Evolutionary conservation across 2,113 vertebrate genomes (phyloP).

Genomic region (Chaenogobius annularis): DNA sequence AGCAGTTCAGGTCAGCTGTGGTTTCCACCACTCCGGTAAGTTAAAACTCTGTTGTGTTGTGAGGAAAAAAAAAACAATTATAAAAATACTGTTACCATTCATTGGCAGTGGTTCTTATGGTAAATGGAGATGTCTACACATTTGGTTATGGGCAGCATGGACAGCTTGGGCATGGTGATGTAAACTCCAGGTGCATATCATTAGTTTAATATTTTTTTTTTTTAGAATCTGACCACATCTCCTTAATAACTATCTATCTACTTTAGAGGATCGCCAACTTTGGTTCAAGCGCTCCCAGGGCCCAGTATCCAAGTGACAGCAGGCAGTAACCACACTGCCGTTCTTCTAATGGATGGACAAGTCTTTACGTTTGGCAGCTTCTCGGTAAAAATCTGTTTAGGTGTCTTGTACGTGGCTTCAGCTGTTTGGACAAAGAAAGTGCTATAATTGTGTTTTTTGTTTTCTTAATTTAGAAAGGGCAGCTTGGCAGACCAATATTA

Average conservation of each 20-base stretch:
- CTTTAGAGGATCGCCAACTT: slow-evolving; percentile 89
- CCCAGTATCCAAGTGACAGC: slow-evolving; percentile 94
- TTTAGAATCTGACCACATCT: not conserved
- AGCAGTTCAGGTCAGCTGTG: slow-evolving; percentile 96
- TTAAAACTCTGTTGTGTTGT: slow-evolving; percentile 1
- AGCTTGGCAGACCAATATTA: slow-evolving; percentile 93
- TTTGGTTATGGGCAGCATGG: slow-evolving; percentile 98
- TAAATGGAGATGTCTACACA: slow-evolving; percentile 97
- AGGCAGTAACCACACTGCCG: slow-evolving; percentile 97
- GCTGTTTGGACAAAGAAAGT: not conserved
- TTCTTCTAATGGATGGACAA: slow-evolving; percentile 93
- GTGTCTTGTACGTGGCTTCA: not conserved
- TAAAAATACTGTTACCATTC: not conserved
- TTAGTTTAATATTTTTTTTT: not conserved
- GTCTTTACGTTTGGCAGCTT: slow-evolving; percentile 99
- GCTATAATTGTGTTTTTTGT: not conserved
- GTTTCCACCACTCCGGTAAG: slow-evolving; percentile 98
- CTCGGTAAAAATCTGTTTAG: slow-evolving; percentile 83
- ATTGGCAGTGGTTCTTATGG: slow-evolving; percentile 92
- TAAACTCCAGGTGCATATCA: slow-evolving; percentile 89
- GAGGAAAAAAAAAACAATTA: not conserved
- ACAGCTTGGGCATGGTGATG: slow-evolving; percentile 95
- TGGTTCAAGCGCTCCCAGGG: slow-evolving; percentile 91
- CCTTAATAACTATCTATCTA: not conserved
- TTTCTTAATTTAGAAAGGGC: slow-evolving; percentile 86